phyloP scores from a whole-genome alignment of 2,888 invertebrate species.

The Iselma pallidipennis region DNA sequence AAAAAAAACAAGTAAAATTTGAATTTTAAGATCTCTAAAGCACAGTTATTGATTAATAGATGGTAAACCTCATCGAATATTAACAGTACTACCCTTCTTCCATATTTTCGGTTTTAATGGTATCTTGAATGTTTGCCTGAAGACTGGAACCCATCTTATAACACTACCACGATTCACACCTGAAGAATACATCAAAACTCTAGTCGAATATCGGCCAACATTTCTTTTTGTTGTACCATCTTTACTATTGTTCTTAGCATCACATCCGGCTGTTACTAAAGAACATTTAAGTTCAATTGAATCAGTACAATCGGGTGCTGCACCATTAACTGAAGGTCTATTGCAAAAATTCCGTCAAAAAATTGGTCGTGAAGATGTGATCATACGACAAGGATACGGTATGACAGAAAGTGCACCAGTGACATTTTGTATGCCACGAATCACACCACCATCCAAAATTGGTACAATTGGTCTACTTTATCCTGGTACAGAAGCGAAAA shows the following conservation, averaged over 20 bases:
- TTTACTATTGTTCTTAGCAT: conserved; percentile 72
- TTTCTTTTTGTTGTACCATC: conserved; percentile 77
- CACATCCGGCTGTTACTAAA: conserved; percentile 69
- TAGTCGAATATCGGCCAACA: conserved; percentile 64
- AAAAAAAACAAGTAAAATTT: neutral
- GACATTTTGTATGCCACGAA: conserved; percentile 62
- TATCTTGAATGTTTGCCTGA: conserved; percentile 65
- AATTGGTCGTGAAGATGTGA: conserved; percentile 41
- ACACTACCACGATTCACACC: conserved; percentile 75
- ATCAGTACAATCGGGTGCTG: conserved; percentile 73
- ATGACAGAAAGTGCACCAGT: conserved; percentile 74
- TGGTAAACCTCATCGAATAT: conserved; percentile 60
- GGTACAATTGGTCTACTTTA: conserved; percentile 71
- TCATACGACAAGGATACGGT: conserved; percentile 61
- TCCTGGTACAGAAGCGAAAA: conserved; percentile 69
- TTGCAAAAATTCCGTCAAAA: conserved; percentile 67
- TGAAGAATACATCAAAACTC: conserved; percentile 69
- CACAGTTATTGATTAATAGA: conserved; percentile 35
- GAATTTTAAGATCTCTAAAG: neutral
- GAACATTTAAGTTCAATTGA: conserved; percentile 69
- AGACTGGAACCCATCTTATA: conserved; percentile 65
- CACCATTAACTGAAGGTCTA: conserved; percentile 69
- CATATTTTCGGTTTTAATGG: conserved; percentile 79
- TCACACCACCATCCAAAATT: conserved; percentile 64
- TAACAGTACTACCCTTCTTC: conserved; percentile 75